A percentile compares a stretch with the other conserved stretches of the same genome.
Conservation (phyloP, 2,797 vertebrate genomes). For the Tapera naevia region DNA sequence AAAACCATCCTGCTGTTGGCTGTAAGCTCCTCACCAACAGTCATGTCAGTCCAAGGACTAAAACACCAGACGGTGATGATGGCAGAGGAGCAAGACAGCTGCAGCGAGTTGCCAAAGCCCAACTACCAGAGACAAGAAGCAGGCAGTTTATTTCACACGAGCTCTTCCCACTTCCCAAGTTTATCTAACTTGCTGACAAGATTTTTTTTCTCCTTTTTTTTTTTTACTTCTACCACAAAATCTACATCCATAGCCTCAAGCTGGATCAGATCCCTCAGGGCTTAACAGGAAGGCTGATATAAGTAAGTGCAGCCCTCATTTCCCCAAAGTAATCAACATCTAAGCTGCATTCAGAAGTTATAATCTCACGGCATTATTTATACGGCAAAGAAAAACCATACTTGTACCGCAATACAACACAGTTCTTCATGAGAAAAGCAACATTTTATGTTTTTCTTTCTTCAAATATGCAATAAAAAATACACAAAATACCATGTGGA, state of each 20-base stretch:
- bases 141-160: neutral
- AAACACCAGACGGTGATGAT: neutral
- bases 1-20: neutral
- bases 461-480: conserved; percentile 11
- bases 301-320: neutral
- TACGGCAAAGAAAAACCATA: neutral
- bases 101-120: neutral
- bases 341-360: neutral
- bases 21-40: neutral
- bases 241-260: neutral
- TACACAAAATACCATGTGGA: neutral
- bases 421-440: neutral
- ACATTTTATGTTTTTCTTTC: neutral
- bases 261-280: neutral
- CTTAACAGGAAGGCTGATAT: neutral
- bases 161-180: neutral
- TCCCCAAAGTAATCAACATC: neutral
- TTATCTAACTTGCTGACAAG: neutral
- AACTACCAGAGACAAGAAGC: neutral
- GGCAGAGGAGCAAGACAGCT: neutral
- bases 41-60: fast-evolving
- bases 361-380: neutral
- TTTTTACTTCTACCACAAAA: neutral
- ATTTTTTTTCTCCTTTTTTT: fast-evolving
- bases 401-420: neutral